A percentile compares a stretch with the other conserved stretches of the same genome.
These are phyloP conservation scores for Choloepus hoffmanni DNA, from an alignment of 2,113 vertebrate genomes.

Conservation along the genomic window DNA sequence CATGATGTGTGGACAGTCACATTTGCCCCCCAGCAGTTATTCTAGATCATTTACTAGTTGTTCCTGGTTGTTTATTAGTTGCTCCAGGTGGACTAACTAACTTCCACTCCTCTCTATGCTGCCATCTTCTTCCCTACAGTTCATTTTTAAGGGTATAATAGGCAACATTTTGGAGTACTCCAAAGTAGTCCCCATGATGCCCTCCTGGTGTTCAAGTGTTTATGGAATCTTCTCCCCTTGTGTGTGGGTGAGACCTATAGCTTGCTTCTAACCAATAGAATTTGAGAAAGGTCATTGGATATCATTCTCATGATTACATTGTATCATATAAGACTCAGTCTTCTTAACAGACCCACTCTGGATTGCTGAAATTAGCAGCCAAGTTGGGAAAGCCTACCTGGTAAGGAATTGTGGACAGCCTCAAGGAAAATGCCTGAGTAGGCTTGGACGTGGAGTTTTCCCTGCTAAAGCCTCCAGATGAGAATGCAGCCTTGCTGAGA, in stretches of 20 bases:
- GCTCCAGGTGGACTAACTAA: too few species aligned
- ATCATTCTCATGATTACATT: background rate
- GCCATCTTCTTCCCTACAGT: background rate
- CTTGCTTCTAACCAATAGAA: background rate
- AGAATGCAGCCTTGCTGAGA: background rate
- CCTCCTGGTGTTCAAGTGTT: background rate
- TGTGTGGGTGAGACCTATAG: background rate
- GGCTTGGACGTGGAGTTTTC: background rate
- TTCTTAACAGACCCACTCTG: background rate
- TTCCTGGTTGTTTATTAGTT: too few species aligned
- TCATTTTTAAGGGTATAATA: background rate
- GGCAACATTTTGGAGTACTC: background rate
- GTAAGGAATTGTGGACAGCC: background rate
- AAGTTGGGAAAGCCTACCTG: background rate
- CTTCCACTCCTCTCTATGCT: too few species aligned
- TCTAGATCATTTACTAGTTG: too few species aligned
- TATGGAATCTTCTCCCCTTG: background rate
- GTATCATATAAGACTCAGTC: too few species aligned
- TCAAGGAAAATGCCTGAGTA: background rate
- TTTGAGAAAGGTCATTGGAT: background rate
- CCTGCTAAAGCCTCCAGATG: background rate
- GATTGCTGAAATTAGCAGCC: background rate
- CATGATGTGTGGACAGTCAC: too few species aligned
- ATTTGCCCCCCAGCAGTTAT: too few species aligned
- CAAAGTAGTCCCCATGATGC: rapidly evolving